phyloP scores from a whole-genome alignment of 2,888 invertebrate species.

The Hypomecis punctinalis region DNA sequence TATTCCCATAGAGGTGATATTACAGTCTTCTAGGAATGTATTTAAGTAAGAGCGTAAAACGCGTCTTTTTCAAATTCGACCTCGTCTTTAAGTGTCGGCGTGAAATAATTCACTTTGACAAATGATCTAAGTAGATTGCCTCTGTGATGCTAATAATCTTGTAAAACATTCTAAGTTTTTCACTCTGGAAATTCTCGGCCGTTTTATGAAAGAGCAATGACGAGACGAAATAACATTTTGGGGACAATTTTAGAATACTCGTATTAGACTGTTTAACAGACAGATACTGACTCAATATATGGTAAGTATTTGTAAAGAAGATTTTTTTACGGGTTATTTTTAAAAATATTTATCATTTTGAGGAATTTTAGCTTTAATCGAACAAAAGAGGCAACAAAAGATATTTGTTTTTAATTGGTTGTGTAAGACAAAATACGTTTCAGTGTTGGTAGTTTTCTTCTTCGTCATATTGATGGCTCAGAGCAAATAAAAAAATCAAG shows the following conservation, averaged over 20 bases:
- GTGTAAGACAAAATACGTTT: too few relatives aligned
- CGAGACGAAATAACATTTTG: slow-evolving; percentile 20
- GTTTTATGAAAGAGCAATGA: slow-evolving; percentile 31
- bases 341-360: too few relatives aligned
- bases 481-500: too few relatives aligned
- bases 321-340: too few relatives aligned
- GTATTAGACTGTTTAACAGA: background rate
- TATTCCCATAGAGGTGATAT: too few relatives aligned
- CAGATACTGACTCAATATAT: background rate
- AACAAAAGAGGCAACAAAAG: too few relatives aligned
- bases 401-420: too few relatives aligned
- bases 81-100: slow-evolving; percentile 28
- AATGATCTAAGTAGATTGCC: slow-evolving; percentile 51
- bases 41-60: background rate
- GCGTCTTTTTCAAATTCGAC: background rate
- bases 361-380: too few relatives aligned
- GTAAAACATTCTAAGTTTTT: slow-evolving; percentile 34
- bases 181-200: slow-evolving; percentile 21
- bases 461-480: too few relatives aligned
- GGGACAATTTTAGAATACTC: background rate
- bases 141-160: slow-evolving; percentile 44
- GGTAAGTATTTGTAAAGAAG: background rate
- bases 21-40: too few relatives aligned
- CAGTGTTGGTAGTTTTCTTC: too few relatives aligned
- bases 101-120: slow-evolving; percentile 55